A percentile compares a stretch with the other conserved stretches of the same genome.
These are phyloP conservation scores for Papilio polyxenes DNA, from an alignment of 1,140 invertebrate genomes.

Conservation along the genomic window DNA sequence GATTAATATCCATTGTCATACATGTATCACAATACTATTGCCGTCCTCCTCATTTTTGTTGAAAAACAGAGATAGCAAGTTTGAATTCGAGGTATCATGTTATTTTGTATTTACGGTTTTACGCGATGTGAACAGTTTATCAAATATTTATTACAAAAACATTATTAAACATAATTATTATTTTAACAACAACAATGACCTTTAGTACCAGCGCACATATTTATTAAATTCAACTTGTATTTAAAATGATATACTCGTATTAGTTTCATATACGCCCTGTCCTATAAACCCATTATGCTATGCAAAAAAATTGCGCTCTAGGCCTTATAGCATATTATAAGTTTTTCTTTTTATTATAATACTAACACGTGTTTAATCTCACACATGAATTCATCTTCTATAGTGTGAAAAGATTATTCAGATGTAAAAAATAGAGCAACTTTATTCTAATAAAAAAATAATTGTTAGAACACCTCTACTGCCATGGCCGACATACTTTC, in stretches of 20 bases:
- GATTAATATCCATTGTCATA: background rate
- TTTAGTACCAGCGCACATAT: background rate
- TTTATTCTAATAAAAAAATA: background rate
- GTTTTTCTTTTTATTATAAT: constrained; percentile 10
- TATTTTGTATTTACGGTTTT: no score
- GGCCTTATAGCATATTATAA: background rate
- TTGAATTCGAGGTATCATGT: no score
- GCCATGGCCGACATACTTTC: background rate
- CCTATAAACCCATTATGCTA: background rate
- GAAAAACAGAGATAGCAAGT: background rate
- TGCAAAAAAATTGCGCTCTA: background rate
- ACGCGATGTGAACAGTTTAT: background rate
- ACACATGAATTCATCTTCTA: constrained; percentile 1
- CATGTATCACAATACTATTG: background rate
- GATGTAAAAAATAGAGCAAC: constrained; percentile 16
- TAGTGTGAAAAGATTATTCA: constrained; percentile 13
- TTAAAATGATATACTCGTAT: background rate
- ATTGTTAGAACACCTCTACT: background rate
- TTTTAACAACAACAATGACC: constrained; percentile 3
- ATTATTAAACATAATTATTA: background rate
- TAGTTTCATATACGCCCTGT: background rate
- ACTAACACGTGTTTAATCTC: constrained; percentile 2
- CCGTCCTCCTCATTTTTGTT: background rate
- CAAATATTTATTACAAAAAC: background rate
- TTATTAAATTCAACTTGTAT: background rate